A percentile compares a stretch with the other conserved stretches of the same genome.
Conservation (phyloP, 2,888 invertebrate genomes). For the Platycheirus rosarum region DNA sequence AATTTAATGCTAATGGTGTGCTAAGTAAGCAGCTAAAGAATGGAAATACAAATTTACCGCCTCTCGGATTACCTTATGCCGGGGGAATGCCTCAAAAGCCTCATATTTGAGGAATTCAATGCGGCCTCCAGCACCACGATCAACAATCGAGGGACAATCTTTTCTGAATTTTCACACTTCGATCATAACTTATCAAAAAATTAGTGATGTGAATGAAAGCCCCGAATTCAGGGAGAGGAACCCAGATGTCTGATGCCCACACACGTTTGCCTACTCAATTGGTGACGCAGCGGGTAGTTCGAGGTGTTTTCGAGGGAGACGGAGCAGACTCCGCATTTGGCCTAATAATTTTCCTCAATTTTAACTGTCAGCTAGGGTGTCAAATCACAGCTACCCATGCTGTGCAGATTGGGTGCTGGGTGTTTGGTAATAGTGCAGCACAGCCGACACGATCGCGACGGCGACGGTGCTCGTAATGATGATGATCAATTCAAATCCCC, state of each 20-base stretch:
- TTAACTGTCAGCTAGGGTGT: slow-evolving; percentile 82
- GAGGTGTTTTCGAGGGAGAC: slow-evolving; percentile 31
- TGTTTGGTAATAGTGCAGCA: slow-evolving; percentile 17
- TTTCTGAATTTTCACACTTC: slow-evolving; percentile 61
- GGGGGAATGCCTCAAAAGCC: slow-evolving; percentile 51
- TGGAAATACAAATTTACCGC: slow-evolving; percentile 74
- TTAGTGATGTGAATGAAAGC: slow-evolving; percentile 57
- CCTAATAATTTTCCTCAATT: slow-evolving; percentile 82
- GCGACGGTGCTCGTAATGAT: slow-evolving; percentile 75
- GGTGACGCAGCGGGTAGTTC: slow-evolving; percentile 10
- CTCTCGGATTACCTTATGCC: slow-evolving; percentile 72
- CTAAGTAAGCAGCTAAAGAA: slow-evolving; percentile 74
- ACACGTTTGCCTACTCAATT: slow-evolving; percentile 35
- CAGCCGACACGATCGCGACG: slow-evolving; percentile 38
- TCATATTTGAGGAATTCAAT: slow-evolving; percentile 25
- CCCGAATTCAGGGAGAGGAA: slow-evolving; percentile 24
- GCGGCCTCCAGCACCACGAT: slow-evolving; percentile 40
- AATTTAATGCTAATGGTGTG: slow-evolving; percentile 75
- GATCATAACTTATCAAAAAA: slow-evolving; percentile 73
- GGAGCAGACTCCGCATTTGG: slow-evolving; percentile 76
- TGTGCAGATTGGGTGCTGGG: slow-evolving; percentile 76
- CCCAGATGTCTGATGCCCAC: slow-evolving; percentile 40
- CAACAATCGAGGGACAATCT: slow-evolving; percentile 57
- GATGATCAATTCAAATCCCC: slow-evolving; percentile 80
- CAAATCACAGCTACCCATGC: slow-evolving; percentile 83